Base-by-base conservation (phyloP, 2,888 invertebrate genomes). In the Chrysodeixis includens region DNA sequence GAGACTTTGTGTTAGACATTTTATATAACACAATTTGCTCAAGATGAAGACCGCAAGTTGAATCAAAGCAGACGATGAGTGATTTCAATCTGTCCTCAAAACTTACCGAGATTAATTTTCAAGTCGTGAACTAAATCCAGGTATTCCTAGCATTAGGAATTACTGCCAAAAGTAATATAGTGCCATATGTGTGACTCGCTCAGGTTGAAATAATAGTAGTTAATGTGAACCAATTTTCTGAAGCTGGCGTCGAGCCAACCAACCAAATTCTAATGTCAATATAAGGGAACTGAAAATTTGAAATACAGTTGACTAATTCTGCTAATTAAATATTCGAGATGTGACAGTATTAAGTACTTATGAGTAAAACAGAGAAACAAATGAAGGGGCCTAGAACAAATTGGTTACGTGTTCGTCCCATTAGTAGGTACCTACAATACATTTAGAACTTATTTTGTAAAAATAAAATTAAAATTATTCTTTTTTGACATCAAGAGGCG, bases 221-320 rank as follows among this genome's bases (percentile, higher is more conserved):
- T 77, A 80, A 80, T 77, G 74, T 74, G 71, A 66, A 66, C 64
- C 59, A 66, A 74, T 80, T 79, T 72, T 70, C 56, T 53, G 59
- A 56, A 67, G 62, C 62, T 80, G 80, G 82, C 77, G 46, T 51
- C 14, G 32, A 68, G 80, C 80, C 80, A 80, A 70, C 66, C 20
- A 18, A 49, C 46, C 20, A 49, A 62, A 64, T 64, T 73, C 56
- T 74, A 72, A 74, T 80, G 69, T 63, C 70, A 63, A 73, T 70
- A 68, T 16, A 49, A 30, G 51, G 30, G 14, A 40, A 56, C 14
- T 32, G 59, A 66, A 81, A 64, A 69, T 75, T 65, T 54, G 46
- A 65, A 71, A 76, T 60, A 56, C 59, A 66, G 51, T 8, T 51
- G 22, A 30, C 44, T 59, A 40, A 52, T 61, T 54, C 32, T 35